Conservation (phyloP, 2,888 invertebrate genomes). For the Aspidiotus destructor region DNA sequence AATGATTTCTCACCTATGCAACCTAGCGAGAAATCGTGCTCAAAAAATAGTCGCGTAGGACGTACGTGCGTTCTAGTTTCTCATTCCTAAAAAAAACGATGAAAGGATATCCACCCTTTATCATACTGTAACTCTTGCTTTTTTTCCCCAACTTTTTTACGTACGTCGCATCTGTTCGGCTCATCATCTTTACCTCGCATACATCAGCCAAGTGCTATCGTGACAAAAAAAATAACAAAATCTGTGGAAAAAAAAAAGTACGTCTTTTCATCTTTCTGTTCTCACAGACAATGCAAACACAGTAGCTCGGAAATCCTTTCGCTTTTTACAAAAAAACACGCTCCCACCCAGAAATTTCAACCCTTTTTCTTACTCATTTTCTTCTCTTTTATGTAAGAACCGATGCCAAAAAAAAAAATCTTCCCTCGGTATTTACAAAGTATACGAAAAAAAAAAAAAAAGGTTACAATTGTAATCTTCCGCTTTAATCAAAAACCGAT, state of each 20-base stretch:
- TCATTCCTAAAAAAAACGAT: no score
- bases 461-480: conserved; percentile 2
- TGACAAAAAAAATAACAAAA: background rate
- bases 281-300: background rate
- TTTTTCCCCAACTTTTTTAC: no score
- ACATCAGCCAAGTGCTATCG: conserved; percentile 1
- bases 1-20: no score
- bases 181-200: conserved; percentile 2
- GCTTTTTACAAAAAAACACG: conserved; percentile 2
- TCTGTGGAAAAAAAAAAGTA: background rate
- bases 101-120: no score
- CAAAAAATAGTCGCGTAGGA: no score
- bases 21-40: no score
- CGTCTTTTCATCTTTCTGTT: background rate
- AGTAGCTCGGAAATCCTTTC: conserved; percentile 1
- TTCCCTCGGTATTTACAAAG: background rate
- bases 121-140: no score
- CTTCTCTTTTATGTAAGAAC: background rate
- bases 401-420: background rate
- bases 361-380: conserved; percentile 1
- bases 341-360: background rate
- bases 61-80: no score
- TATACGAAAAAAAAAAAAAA: background rate
- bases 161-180: background rate
- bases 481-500: conserved; percentile 14